Evolutionary conservation across 2,888 invertebrate genomes (phyloP), one percentile per base, ranked within the genome.

Genomic region (Ptychoptera albimana): DNA sequence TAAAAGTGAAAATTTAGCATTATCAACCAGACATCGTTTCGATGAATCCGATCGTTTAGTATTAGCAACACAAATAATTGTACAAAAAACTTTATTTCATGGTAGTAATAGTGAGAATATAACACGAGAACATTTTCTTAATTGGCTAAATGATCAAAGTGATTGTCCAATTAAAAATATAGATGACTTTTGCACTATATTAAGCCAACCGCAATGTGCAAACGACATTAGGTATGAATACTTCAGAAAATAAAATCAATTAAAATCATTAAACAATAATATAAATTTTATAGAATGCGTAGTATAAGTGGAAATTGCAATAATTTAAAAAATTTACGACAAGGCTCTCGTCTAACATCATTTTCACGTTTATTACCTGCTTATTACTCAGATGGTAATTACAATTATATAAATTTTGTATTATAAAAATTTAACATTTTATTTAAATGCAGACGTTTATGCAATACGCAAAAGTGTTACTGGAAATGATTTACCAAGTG

Each of bases 401-500:
- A 5, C 4, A 23, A 23, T 23, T 23, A 5, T 23, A 23, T 3
- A 5, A 5, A 3, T 7, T 23, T 23, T 5, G 7, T 23, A 23
- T 5, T 5, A 23, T 23, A 7, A 3, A 23, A 23, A 23, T 23
- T 23, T n/a, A n/a, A 23, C 23, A 23, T 23, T 23, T 23, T 23
- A 56, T 1, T 61, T 35, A 23, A 31, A 13, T 44, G 6, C 29
- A 48, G 48, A 35, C 11, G 37, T 62, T 23, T 58, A 73, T 50
- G 68, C 73, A 3, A 79, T 82, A 32, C 72, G 84, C 0, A 58
- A 63, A 2, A 73, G 81, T 0, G 60, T 68, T 1, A 75, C 75
- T 14, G 84, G 85, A 0, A 67, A 67, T 15, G 72, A 72, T 10
- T 64, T 88, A 38, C 87, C 87, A 1, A 72, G 73, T 43, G 66